Conservation (phyloP, 2,113 vertebrate species). For the Platysteira castanea region DNA sequence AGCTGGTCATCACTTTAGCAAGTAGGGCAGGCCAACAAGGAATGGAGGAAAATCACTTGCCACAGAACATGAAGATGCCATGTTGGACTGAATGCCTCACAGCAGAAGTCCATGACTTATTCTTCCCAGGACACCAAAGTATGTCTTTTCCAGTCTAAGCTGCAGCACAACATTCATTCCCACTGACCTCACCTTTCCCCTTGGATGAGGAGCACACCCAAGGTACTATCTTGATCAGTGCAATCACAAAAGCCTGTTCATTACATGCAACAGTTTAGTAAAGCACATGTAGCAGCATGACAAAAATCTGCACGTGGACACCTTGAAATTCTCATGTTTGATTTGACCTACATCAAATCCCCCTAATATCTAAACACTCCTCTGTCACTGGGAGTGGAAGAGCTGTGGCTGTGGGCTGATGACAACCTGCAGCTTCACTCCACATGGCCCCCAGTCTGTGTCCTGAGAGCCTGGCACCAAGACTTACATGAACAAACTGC, state of each 20-base stretch:
- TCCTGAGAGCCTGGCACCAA: background rate
- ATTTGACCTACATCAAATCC: background rate
- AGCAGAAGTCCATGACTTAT: background rate
- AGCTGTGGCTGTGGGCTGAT: background rate
- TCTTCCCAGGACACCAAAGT: background rate
- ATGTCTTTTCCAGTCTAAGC: background rate
- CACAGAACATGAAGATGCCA: background rate
- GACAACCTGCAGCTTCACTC: background rate
- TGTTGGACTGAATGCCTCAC: background rate
- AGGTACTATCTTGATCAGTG: background rate
- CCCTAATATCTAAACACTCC: background rate
- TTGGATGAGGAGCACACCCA: background rate
- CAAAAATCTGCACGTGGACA: background rate
- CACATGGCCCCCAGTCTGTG: fast-evolving
- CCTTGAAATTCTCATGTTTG: background rate
- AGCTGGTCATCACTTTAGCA: background rate
- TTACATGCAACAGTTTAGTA: background rate
- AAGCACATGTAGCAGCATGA: background rate
- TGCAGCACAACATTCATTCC: conserved; percentile 13
- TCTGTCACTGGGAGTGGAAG: background rate
- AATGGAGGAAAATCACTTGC: background rate
- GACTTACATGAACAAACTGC: background rate
- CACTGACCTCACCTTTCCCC: background rate
- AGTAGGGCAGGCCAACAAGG: background rate
- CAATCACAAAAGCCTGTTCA: background rate